These are phyloP conservation scores for Teinopalpus imperialis DNA, from an alignment of 2,888 invertebrate genomes.

Conservation along the genomic window DNA sequence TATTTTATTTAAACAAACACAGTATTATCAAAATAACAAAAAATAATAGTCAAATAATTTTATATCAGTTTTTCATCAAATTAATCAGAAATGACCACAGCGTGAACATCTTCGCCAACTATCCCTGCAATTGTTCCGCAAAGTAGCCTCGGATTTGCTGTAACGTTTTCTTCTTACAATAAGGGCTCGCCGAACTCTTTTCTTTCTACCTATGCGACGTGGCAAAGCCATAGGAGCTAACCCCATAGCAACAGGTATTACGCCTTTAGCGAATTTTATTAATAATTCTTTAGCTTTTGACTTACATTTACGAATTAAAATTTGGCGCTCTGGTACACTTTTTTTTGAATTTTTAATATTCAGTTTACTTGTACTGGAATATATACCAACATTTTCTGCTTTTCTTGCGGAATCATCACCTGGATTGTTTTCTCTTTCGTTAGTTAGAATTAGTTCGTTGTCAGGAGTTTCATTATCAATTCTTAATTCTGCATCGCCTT, in stretches of 20 bases:
- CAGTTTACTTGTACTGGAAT: conserved; percentile 19
- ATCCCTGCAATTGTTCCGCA: background rate
- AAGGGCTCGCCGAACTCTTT: background rate
- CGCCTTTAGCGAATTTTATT: conserved; percentile 33
- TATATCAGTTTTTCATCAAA: too few relatives aligned
- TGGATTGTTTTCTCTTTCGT: background rate
- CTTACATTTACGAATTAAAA: conserved; percentile 42
- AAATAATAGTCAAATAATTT: too few relatives aligned
- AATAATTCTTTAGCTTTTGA: conserved; percentile 38
- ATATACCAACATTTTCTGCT: background rate
- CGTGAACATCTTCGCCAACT: conserved; percentile 11
- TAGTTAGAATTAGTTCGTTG: too few relatives aligned
- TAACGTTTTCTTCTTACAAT: background rate
- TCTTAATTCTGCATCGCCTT: background rate
- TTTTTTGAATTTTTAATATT: conserved; percentile 7
- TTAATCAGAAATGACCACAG: conserved; percentile 26
- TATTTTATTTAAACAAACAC: too few relatives aligned
- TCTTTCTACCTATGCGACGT: background rate
- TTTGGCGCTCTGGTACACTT: conserved; percentile 30
- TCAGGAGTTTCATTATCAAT: background rate
- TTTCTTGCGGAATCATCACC: background rate
- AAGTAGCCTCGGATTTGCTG: conserved; percentile 11
- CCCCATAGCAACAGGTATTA: conserved; percentile 1
- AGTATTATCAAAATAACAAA: too few relatives aligned
- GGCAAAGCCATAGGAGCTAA: background rate